Base-by-base conservation (phyloP, 2,888 invertebrate genomes). In the Liodrosophila aerea region DNA sequence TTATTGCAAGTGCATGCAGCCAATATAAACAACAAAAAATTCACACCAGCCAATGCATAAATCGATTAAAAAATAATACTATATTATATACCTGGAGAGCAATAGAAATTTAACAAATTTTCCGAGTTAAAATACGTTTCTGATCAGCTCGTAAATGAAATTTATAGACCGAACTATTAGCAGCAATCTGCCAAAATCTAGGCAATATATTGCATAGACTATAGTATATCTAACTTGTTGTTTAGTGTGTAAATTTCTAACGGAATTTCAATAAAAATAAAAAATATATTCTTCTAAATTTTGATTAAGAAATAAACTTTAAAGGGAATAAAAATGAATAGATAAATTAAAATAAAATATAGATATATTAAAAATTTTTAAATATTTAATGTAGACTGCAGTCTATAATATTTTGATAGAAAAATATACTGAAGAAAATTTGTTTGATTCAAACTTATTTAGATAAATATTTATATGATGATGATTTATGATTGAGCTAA, bases 91-190 rank as follows among this genome's bases (percentile, higher is more conserved):
- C 31, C 30, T 22, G 11, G 22, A 22, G 5, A 22, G 22, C 22
- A 22, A 22, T 4, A 22, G 2, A 22, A 12, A 40, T 31, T 37
- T 27, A n/a, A 13, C 12, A 12, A 30, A 59, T 16, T 27, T 56
- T 30, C n/a, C n/a, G n/a, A n/a, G n/a, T n/a, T n/a, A n/a, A n/a
- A n/a, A n/a, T n/a, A n/a, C 22, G 7, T 27, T 40, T 31, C 4
- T 7, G 16, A 34, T 22, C 2, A 60, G 41, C 13, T 18, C 29
- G 53, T 49, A 46, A 12, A 40, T 33, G 41, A 37, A 37, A 63
- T 59, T 66, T 56, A 63, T 43, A 27, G 36, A 16, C 27, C 29
- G 18, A 49, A 18, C 37, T 16, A 70, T 70, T 65, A 62, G 71
- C 57, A 58, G 37, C 51, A 33, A 30, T 64, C 8, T 36, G 36